phyloP scores from a whole-genome alignment of 2,888 invertebrate genomes.

The Taphrorychus bicolor region DNA sequence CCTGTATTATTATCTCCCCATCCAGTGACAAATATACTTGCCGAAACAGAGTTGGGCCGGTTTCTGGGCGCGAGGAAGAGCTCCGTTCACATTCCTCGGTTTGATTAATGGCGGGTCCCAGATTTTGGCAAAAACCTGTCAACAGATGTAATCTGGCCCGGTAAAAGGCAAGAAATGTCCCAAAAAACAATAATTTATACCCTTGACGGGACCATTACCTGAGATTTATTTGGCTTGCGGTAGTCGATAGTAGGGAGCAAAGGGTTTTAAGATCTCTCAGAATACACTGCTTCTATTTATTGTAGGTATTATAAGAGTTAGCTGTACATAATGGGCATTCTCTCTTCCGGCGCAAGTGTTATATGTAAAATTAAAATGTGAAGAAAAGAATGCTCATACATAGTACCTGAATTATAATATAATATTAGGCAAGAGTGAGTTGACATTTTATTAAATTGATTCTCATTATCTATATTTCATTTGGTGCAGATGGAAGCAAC shows the following conservation, averaged over 20 bases:
- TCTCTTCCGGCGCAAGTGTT: too few relatives aligned
- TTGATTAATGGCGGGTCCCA: constrained; percentile 36
- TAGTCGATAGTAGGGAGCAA: neutral
- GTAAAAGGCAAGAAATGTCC: constrained; percentile 34
- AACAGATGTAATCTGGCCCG: constrained; percentile 37
- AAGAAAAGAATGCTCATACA: too few relatives aligned
- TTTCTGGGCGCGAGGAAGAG: constrained; percentile 1
- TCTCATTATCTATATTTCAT: too few relatives aligned
- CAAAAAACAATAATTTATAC: constrained; percentile 36
- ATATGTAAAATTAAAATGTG: too few relatives aligned
- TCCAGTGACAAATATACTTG: constrained; percentile 27
- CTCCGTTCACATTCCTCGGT: constrained; percentile 6
- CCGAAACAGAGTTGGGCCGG: constrained; percentile 20
- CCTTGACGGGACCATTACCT: neutral
- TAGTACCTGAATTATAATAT: too few relatives aligned
- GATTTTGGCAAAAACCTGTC: constrained; percentile 41
- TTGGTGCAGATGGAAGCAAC: too few relatives aligned
- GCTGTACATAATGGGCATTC: too few relatives aligned
- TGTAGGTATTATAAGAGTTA: too few relatives aligned
- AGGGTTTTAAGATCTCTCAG: too few relatives aligned
- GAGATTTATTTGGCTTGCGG: neutral
- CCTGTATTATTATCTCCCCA: constrained; percentile 3
- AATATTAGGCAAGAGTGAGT: too few relatives aligned
- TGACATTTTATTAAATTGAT: too few relatives aligned
- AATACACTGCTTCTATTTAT: too few relatives aligned